Conservation (phyloP, 1,140 invertebrate species). For the Neuroterus valhalla region DNA sequence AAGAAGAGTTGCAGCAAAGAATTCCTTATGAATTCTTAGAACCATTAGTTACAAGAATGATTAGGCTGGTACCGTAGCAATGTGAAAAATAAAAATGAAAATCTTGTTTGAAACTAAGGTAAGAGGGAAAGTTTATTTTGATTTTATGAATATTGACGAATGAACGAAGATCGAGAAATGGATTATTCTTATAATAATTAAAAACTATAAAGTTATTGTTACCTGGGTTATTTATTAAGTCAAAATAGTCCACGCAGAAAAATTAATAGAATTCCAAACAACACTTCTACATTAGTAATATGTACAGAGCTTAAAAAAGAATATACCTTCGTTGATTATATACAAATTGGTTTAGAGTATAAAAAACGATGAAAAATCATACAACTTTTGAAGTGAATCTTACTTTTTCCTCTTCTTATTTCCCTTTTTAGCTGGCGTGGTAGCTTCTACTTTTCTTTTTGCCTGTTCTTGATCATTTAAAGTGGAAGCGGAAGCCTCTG, state of each 20-base stretch:
- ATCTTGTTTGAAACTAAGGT: no score
- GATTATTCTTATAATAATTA: background rate
- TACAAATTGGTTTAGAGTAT: background rate
- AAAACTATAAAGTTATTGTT: background rate
- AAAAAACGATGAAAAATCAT: background rate
- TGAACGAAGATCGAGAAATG: no score
- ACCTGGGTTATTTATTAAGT: slow-evolving; percentile 1
- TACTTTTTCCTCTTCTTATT: slow-evolving; percentile 49
- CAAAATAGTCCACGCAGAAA: no score
- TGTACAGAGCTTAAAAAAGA: no score
- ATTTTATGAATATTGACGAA: no score
- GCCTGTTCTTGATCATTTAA: background rate
- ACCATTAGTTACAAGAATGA: no score
- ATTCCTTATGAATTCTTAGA: no score
- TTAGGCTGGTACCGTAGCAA: no score
- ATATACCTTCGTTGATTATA: background rate
- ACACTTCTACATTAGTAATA: background rate
- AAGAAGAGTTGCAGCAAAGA: no score
- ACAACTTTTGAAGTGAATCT: slow-evolving; percentile 24
- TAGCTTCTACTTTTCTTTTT: slow-evolving; percentile 40
- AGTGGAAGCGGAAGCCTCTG: background rate
- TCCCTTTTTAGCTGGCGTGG: slow-evolving; percentile 53
- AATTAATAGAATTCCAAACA: background rate
- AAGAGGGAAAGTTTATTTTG: no score
- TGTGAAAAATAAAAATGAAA: no score